These are phyloP conservation scores for Rotaria socialis DNA, from an alignment of 2,888 invertebrate species.

Conservation along the genomic window DNA sequence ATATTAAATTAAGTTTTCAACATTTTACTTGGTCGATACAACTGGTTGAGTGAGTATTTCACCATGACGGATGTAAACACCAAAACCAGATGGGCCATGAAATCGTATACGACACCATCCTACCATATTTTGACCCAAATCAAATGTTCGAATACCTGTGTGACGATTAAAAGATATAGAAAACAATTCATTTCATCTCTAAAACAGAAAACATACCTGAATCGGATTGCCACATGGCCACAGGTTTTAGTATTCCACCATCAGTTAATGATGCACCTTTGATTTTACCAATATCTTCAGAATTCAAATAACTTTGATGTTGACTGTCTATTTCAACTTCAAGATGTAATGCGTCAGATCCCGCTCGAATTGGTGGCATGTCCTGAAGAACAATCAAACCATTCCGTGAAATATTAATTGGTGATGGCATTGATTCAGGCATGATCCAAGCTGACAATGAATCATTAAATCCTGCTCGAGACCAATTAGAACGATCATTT, in stretches of 20 bases:
- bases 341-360: constrained; percentile 29
- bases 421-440: not conserved
- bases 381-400: not conserved
- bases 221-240: not conserved
- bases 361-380: constrained; percentile 12
- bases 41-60: not conserved
- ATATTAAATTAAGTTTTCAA: not conserved
- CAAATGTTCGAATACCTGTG: not conserved
- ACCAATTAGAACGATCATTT: not conserved
- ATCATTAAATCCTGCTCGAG: constrained; percentile 5
- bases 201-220: not conserved
- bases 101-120: constrained; percentile 12
- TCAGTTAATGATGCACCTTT: constrained; percentile 4
- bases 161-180: too few species aligned
- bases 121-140: constrained; percentile 7
- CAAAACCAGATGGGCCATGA: constrained; percentile 3
- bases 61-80: constrained; percentile 3
- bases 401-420: not conserved
- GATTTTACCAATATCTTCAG: not conserved
- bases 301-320: not conserved
- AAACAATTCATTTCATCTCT: too few species aligned
- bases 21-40: not conserved
- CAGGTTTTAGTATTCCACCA: not conserved
- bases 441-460: constrained; percentile 20
- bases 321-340: not conserved